Base-by-base conservation (phyloP, 1,140 invertebrate genomes). In the Heliconius eleuchia region DNA sequence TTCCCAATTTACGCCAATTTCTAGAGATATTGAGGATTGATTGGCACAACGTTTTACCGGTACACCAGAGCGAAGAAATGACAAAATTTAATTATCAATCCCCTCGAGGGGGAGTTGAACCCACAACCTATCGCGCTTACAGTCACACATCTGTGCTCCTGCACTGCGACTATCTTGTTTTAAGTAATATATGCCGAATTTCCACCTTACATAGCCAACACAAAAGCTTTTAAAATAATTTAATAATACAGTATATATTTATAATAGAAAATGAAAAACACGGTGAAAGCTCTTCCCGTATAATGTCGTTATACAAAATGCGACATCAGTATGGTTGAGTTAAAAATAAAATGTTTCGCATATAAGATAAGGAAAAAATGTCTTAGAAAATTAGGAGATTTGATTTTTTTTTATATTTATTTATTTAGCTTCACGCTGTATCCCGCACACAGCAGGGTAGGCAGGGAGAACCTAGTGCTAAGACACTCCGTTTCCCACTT, bases 171-270 rank as follows among this genome's bases (percentile, higher is more conserved):
- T 16, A 3, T 52, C 18, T 27, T 66, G 27, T 66, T 66, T 66
- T 13, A 66, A 9, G 11, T 66, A 66, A 66, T 30, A 66, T 66
- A 13, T 66, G 27, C 30, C 13, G 30, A 27, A 11, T 30, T 30
- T 66, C 27, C 8, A 66, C 11, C 9, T 66, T 30, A 66, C 11
- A 4, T 30, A 27, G 5, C n/a, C 60, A 78, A 77, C 60, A 81
- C 71, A 57, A 76, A 79, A 79, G 71, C 77, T 79, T 82, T 79
- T 76, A 81, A 73, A 81, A 78, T 73, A 81, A 81, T 16, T 73
- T 30, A 60, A 79, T 76, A 78, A 81, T 16, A 16, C 37, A 11
- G 30, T 13, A 39, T 57, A 70, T 37, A n/a, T 76, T 70, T 71
- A 71, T 46, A 71, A 78, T 73, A 30, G 27, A 50, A 73, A 18